Percentiles rank a stretch among this genome's conserved stretches.
Evolutionary conservation across 1,140 invertebrate species (phyloP).

Genomic region (Calosoma granatense): DNA sequence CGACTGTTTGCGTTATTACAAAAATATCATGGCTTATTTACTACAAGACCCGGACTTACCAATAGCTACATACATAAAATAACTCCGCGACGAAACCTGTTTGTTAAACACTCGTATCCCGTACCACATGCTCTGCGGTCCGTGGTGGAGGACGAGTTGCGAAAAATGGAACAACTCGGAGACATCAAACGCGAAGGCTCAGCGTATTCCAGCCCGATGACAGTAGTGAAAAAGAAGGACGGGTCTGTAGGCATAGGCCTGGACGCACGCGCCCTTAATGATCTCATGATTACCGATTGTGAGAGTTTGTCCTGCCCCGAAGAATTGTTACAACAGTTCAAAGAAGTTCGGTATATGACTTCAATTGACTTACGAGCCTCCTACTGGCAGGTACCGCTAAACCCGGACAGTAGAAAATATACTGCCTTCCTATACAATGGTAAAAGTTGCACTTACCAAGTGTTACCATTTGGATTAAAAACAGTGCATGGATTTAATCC

Average conservation of each 20-base stretch:
- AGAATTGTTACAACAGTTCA: slow-evolving; percentile 24
- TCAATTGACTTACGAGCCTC: slow-evolving; percentile 26
- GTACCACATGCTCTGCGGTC: slow-evolving; percentile 21
- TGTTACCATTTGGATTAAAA: slow-evolving; percentile 28
- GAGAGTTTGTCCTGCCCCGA: slow-evolving; percentile 20
- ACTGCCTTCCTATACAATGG: slow-evolving; percentile 27
- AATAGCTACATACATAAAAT: slow-evolving; percentile 23
- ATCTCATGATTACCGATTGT: slow-evolving; percentile 21
- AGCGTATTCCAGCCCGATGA: no score
- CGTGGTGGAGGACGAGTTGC: slow-evolving; percentile 16
- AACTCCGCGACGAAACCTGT: slow-evolving; percentile 16
- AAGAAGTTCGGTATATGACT: slow-evolving; percentile 22
- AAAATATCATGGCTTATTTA: neutral
- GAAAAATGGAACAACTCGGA: slow-evolving; percentile 19
- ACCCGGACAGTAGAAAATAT: slow-evolving; percentile 20
- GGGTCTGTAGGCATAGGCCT: slow-evolving; percentile 23
- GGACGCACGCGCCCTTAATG: slow-evolving; percentile 27
- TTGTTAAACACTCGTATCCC: slow-evolving; percentile 21
- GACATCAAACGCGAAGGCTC: no score
- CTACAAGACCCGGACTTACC: slow-evolving; percentile 10
- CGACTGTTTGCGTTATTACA: neutral
- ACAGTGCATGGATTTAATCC: slow-evolving; percentile 12
- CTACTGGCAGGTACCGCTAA: slow-evolving; percentile 29
- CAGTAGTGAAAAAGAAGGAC: slow-evolving; percentile 22
- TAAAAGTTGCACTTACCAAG: slow-evolving; percentile 25